phyloP scores from a whole-genome alignment of 2,113 vertebrate species.

The Nothocercus julius region DNA sequence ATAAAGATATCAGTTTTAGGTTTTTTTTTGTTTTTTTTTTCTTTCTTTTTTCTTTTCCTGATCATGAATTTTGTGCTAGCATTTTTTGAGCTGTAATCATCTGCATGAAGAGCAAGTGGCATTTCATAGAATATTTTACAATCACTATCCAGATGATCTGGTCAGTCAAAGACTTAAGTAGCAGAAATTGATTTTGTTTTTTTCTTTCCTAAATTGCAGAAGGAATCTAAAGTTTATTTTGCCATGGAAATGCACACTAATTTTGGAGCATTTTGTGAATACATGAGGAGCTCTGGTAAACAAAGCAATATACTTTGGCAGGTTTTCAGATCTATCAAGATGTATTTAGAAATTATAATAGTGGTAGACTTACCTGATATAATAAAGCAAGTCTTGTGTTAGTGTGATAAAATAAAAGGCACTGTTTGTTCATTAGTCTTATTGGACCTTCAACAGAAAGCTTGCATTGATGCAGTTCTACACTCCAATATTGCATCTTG shows the following conservation, averaged over 20 bases:
- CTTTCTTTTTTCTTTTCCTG: not conserved
- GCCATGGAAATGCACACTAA: slow-evolving; percentile 3
- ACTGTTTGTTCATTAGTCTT: not conserved
- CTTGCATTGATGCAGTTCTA: not conserved
- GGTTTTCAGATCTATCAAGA: not conserved
- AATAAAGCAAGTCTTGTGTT: not conserved
- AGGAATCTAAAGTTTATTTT: slow-evolving; percentile 23
- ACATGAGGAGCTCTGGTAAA: not conserved
- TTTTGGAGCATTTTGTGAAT: slow-evolving; percentile 1
- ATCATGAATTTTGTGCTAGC: not conserved
- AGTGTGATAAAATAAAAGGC: not conserved
- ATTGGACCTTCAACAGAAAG: not conserved
- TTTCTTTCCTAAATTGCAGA: not conserved
- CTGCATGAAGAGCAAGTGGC: not conserved
- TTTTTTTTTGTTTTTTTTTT: not conserved
- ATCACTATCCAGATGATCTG: not conserved
- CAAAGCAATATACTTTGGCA: not conserved
- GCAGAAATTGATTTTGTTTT: not conserved
- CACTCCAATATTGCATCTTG: not conserved
- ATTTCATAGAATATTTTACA: not conserved
- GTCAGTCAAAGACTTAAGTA: not conserved
- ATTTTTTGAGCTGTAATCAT: not conserved
- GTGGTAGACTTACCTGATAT: not conserved
- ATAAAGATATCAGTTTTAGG: not conserved
- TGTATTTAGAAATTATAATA: not conserved